phyloP scores from a whole-genome alignment of 2,888 invertebrate species.

The Noctua pronuba region DNA sequence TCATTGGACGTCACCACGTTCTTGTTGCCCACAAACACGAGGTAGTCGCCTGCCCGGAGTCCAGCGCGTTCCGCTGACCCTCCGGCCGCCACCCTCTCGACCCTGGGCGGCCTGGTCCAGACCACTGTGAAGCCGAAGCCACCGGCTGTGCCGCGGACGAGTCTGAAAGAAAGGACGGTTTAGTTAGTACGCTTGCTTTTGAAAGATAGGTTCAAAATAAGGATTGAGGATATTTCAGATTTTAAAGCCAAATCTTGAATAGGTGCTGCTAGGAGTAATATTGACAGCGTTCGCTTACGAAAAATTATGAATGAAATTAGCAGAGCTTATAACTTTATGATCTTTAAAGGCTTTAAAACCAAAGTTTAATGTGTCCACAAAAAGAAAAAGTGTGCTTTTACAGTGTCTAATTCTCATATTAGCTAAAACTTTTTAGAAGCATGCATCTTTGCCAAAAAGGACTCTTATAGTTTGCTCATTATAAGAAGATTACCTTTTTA shows the following conservation, averaged over 20 bases:
- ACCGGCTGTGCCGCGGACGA: slow-evolving; percentile 88
- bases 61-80: slow-evolving; percentile 96
- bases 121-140: slow-evolving; percentile 96
- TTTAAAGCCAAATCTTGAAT: not conserved
- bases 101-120: slow-evolving; percentile 96
- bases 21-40: slow-evolving; percentile 96
- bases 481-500: not conserved
- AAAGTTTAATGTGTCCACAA: not conserved
- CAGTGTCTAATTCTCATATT: not conserved
- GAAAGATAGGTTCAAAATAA: not conserved
- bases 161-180: slow-evolving; percentile 69
- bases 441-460: not conserved
- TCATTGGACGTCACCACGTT: slow-evolving; percentile 96
- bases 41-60: slow-evolving; percentile 95
- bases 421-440: not conserved
- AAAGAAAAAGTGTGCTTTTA: not conserved
- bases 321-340: not conserved
- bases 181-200: not conserved
- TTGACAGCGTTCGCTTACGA: not conserved
- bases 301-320: not conserved
- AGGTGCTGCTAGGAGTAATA: not conserved
- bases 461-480: not conserved
- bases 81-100: slow-evolving; percentile 95
- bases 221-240: not conserved
- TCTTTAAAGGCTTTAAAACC: not conserved